These are phyloP conservation scores for Smutsia temminckii DNA, from an alignment of 2,797 vertebrate genomes.

Conservation along the genomic window DNA sequence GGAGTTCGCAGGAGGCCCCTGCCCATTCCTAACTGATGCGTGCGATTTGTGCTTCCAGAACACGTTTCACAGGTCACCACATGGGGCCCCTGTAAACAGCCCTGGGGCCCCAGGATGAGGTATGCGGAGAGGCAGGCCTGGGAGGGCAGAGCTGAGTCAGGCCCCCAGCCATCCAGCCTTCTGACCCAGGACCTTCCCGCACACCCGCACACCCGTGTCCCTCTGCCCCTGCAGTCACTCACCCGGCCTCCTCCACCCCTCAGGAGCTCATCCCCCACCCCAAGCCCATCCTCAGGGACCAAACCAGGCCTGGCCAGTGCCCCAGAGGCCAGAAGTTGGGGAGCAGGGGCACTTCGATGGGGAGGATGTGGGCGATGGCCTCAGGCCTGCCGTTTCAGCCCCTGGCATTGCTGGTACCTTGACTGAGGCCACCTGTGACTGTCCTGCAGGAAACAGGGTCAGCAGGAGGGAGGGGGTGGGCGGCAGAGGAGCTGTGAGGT, in stretches of 20 bases:
- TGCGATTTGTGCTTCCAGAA: neutral
- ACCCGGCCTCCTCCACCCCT: neutral
- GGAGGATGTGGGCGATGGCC: slow-evolving; percentile 66
- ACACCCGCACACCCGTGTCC: neutral
- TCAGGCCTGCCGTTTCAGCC: slow-evolving; percentile 43
- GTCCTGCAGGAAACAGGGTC: slow-evolving; percentile 64
- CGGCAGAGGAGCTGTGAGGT: neutral
- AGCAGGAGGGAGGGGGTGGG: neutral
- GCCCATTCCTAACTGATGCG: rapidly evolving
- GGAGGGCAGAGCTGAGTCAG: neutral
- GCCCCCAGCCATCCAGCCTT: no score
- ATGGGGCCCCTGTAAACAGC: rapidly evolving
- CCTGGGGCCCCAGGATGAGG: no score
- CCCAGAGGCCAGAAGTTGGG: neutral
- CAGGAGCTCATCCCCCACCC: neutral
- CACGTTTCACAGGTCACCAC: rapidly evolving
- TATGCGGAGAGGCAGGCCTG: rapidly evolving
- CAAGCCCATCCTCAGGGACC: neutral
- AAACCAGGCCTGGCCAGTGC: neutral
- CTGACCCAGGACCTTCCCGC: neutral
- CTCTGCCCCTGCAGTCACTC: neutral
- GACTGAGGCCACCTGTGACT: slow-evolving; percentile 43
- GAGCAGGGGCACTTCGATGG: neutral
- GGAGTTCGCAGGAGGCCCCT: neutral
- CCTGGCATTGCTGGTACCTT: neutral